These are phyloP conservation scores for Copsychus sechellarum DNA, from an alignment of 2,113 vertebrate species.

Conservation along the genomic window DNA sequence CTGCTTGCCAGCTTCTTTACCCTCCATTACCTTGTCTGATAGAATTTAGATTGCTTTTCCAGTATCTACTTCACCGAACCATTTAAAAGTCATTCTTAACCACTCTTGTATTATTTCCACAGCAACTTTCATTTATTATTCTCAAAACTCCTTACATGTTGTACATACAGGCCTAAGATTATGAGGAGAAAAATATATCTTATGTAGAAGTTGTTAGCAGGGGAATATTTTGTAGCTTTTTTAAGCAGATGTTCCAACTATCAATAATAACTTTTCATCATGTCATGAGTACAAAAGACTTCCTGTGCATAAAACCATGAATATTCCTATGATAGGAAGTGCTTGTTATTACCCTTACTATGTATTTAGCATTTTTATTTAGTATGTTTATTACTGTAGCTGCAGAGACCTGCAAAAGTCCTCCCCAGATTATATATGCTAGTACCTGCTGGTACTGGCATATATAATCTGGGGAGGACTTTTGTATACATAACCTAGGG, in stretches of 20 bases:
- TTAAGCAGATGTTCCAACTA: not conserved
- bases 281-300: not conserved
- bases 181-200: not conserved
- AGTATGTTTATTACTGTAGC: not conserved
- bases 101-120: conserved; percentile 4
- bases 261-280: not conserved
- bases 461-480: not conserved
- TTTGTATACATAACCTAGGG: not conserved
- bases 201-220: not conserved
- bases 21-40: conserved; percentile 40
- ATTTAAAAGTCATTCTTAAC: conserved; percentile 53
- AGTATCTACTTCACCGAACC: conserved; percentile 4
- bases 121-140: conserved; percentile 1
- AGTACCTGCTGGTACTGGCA: no score
- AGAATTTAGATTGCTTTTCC: conserved; percentile 37
- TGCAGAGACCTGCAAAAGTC: not conserved
- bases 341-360: not conserved
- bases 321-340: not conserved
- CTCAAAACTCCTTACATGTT: not conserved
- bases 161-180: conserved; percentile 2
- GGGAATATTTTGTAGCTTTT: not conserved
- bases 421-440: no score
- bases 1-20: not conserved
- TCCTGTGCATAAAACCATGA: not conserved
- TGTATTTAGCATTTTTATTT: not conserved